Base-by-base conservation (phyloP, 2,888 invertebrate genomes). In the Phengaris arion region DNA sequence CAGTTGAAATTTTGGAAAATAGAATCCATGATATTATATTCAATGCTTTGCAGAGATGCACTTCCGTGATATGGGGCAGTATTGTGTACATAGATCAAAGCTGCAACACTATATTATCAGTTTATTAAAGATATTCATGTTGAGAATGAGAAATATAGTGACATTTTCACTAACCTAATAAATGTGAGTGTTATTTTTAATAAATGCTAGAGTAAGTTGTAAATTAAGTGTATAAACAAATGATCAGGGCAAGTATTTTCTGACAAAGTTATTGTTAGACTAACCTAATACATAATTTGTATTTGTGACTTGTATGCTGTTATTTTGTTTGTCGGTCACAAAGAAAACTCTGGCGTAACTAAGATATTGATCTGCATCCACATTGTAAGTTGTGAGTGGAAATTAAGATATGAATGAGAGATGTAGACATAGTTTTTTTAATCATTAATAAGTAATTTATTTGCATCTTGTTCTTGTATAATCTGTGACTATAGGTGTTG, bases 41-140 rank as follows among this genome's bases (percentile, higher is more conserved):
- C 77, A 83, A 82, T 83, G 84, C 85, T 85, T 81, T 82, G 81
- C 81, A 84, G 83, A 83, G 83, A 84, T 84, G 84, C 86, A 86
- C 85, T 85, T 85, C 85, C 84, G 84, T 84, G 80, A 83, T 82
- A 83, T 85, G 83, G 79, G 87, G 86, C 91, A 92, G 92, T 92
- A 92, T 92, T 92, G 86, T 92, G 91, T 91, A 91, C 85, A 92
- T 92, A 90, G 82, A 84, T 77, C 82, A 83, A 85, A 85, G 82
- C 83, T 84, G 85, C 69, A 55, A 54, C 85, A 83, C 84, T 83
- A 84, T 84, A 85, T 85, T 83, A 85, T 84, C 85, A 35, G 72
- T 85, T 85, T 86, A 86, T 87, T 86, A 86, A 87, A 84, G 82
- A 83, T 81, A 85, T 86, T 79, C 82, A 85, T 87, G 84, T 85